These are phyloP conservation scores for Python bivittatus DNA, from an alignment of 2,113 vertebrate species.

Conservation along the genomic window DNA sequence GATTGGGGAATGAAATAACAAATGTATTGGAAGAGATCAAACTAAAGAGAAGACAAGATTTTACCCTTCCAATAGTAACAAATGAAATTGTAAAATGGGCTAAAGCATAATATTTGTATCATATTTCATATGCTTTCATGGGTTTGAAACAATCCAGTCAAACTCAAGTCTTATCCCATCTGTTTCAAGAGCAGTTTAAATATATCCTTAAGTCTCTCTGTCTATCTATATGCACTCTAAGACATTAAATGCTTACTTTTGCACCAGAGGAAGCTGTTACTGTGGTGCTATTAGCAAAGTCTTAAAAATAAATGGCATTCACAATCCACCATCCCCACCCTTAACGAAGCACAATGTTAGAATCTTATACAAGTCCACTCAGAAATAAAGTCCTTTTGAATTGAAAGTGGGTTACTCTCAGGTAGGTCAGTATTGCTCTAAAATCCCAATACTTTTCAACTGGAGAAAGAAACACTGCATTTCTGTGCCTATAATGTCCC, in stretches of 20 bases:
- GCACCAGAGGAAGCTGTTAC: background rate
- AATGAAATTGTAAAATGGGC: background rate
- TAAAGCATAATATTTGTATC: background rate
- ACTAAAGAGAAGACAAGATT: background rate
- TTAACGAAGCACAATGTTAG: background rate
- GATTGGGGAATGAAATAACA: background rate
- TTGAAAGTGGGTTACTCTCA: background rate
- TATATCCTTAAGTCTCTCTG: background rate
- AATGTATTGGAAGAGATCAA: background rate
- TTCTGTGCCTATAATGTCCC: background rate
- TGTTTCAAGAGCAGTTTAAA: background rate
- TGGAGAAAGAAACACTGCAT: background rate
- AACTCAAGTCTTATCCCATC: background rate
- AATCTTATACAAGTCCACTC: background rate
- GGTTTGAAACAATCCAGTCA: background rate
- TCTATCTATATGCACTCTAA: too few species aligned
- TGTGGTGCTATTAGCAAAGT: background rate
- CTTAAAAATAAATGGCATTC: background rate
- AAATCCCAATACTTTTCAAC: background rate
- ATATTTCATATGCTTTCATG: background rate
- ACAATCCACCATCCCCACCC: background rate
- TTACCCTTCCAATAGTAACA: background rate
- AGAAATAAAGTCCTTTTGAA: background rate
- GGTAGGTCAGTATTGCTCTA: background rate
- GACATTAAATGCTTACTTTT: background rate